phyloP scores from a whole-genome alignment of 2,113 vertebrate genomes.

The Microtus pennsylvanicus region DNA sequence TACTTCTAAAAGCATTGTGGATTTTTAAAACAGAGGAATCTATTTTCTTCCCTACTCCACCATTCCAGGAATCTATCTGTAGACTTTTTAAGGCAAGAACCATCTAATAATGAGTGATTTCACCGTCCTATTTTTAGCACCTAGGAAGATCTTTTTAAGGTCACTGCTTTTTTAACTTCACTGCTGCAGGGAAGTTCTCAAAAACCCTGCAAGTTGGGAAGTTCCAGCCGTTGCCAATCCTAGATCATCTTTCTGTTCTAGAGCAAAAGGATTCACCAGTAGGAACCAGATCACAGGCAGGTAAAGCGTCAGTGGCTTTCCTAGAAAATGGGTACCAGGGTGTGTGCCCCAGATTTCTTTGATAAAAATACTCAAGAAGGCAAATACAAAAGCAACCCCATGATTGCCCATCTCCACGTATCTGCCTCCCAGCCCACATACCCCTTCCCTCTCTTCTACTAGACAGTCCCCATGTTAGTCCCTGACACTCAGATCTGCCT shows the following conservation, averaged over 20 bases:
- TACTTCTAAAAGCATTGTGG: conserved; percentile 25
- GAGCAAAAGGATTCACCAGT: neutral
- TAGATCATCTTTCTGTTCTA: conserved; percentile 17
- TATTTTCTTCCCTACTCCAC: conserved; percentile 56
- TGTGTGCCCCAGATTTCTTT: neutral
- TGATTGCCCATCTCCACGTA: no score
- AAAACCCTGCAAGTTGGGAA: conserved; percentile 57
- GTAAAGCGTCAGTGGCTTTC: neutral
- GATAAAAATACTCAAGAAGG: neutral
- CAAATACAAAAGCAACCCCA: neutral
- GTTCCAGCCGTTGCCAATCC: neutral
- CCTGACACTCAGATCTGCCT: neutral
- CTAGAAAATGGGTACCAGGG: neutral
- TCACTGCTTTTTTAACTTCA: conserved; percentile 34
- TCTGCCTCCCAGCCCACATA: neutral
- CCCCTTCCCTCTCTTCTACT: neutral
- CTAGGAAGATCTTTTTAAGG: conserved; percentile 36
- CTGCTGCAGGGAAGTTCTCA: conserved; percentile 69
- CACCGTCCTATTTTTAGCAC: conserved; percentile 67
- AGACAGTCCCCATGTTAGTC: neutral
- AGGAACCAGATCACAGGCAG: neutral
- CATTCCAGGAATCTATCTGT: conserved; percentile 74
- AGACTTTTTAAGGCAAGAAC: conserved; percentile 70
- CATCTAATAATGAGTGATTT: conserved; percentile 73
- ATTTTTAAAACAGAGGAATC: conserved; percentile 57